Percentiles rank a stretch among this genome's conserved stretches.
phyloP scores from a whole-genome alignment of 2,113 vertebrate species.

The Corythornis cristatus region DNA sequence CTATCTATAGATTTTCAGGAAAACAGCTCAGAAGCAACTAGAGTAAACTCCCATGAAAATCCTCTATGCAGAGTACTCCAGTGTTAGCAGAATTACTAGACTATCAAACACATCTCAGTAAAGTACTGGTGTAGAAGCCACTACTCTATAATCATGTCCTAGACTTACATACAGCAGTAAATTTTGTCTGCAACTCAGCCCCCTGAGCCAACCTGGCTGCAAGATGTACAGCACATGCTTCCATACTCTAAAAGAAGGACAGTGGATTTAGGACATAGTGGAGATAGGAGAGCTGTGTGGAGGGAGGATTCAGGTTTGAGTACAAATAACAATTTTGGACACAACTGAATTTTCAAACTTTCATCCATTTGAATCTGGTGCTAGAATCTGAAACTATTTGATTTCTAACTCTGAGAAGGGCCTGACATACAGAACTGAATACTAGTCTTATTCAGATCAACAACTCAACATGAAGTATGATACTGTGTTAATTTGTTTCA shows the following conservation, averaged over 20 bases:
- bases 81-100: not conserved
- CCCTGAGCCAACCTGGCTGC: not conserved
- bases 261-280: not conserved
- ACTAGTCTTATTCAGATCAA: not conserved
- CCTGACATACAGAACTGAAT: not conserved
- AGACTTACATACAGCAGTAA: not conserved
- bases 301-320: not conserved
- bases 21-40: not conserved
- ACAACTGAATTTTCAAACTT: not conserved
- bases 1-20: not conserved
- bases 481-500: conserved; percentile 47
- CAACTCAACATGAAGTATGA: not conserved
- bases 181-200: not conserved
- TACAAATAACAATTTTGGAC: not conserved
- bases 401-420: not conserved
- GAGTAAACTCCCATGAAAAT: not conserved
- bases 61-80: not conserved
- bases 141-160: not conserved
- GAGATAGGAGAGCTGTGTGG: not conserved
- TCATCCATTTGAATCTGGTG: not conserved
- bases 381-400: not conserved
- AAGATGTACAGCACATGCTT: not conserved
- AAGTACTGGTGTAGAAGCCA: not conserved
- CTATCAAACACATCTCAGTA: not conserved
- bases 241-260: not conserved